These are phyloP conservation scores for Columba guinea DNA, from an alignment of 2,797 vertebrate species.

Conservation along the genomic window DNA sequence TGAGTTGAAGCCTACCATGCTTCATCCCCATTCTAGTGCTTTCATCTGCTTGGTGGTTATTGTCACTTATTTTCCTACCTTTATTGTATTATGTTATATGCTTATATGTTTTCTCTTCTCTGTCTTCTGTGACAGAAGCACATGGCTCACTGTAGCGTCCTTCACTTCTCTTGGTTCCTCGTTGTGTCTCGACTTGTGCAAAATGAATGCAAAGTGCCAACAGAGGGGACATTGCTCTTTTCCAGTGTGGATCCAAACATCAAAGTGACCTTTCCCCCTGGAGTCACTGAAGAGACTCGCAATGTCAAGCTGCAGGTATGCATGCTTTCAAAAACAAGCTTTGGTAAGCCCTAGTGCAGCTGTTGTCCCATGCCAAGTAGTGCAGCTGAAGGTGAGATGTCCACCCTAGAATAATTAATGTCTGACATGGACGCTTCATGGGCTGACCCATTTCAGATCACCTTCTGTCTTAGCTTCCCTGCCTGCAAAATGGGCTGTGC, in stretches of 20 bases:
- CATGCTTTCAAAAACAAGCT: background rate
- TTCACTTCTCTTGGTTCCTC: conserved; percentile 96
- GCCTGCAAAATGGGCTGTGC: background rate
- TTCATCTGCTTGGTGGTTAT: background rate
- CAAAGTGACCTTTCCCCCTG: conserved; percentile 89
- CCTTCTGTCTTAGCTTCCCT: background rate
- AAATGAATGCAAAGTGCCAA: conserved; percentile 84
- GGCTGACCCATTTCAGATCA: background rate
- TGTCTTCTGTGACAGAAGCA: conserved; percentile 53
- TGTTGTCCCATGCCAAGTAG: background rate
- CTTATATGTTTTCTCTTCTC: background rate
- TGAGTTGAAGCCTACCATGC: background rate
- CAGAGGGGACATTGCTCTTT: conserved; percentile 84
- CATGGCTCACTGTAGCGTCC: conserved; percentile 86
- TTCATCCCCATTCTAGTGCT: background rate
- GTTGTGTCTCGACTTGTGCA: conserved; percentile 86
- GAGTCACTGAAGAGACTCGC: conserved; percentile 82
- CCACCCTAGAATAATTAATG: background rate
- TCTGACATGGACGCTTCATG: background rate
- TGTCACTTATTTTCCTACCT: background rate
- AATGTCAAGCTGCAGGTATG: conserved; percentile 89
- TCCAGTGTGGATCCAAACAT: conserved; percentile 86
- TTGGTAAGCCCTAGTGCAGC: background rate
- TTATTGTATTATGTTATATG: background rate
- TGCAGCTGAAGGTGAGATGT: background rate